These are phyloP conservation scores for Lucinisca nassula DNA, from an alignment of 2,888 invertebrate species.

Conservation along the genomic window DNA sequence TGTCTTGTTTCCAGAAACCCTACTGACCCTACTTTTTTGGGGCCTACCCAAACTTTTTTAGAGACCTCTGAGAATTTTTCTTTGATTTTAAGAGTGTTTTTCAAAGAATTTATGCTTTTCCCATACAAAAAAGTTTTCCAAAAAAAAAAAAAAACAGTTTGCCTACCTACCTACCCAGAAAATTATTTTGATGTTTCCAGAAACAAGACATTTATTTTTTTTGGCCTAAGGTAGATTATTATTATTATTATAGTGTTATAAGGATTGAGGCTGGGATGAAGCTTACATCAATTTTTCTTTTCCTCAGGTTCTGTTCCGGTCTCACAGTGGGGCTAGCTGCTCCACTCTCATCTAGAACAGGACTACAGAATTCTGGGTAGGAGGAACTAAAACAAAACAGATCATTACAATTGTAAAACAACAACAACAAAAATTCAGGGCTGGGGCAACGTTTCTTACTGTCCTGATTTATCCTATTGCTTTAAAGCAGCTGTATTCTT, in stretches of 20 bases:
- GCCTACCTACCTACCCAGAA: not conserved
- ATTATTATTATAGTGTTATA: not conserved
- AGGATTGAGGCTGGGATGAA: not conserved
- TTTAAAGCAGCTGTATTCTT: too few species aligned
- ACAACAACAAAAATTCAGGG: too few species aligned
- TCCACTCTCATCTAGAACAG: not conserved
- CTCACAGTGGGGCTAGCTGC: not conserved
- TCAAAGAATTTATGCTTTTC: too few species aligned
- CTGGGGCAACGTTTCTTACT: too few species aligned
- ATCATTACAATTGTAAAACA: too few species aligned
- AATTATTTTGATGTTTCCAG: not conserved
- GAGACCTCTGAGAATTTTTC: too few species aligned
- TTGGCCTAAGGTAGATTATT: not conserved
- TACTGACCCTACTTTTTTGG: too few species aligned
- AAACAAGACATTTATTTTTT: not conserved
- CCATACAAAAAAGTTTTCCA: not conserved
- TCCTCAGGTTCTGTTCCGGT: conserved; percentile 1
- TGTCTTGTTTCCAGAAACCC: too few species aligned
- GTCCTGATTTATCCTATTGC: too few species aligned
- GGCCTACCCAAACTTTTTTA: too few species aligned
- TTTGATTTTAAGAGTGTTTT: too few species aligned
- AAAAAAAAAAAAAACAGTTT: not conserved
- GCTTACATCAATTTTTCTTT: conserved; percentile 42
- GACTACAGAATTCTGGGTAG: not conserved
- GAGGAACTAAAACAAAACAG: not conserved